Conservation (phyloP, 2,888 invertebrate genomes). For the Notocelia uddmanniana region DNA sequence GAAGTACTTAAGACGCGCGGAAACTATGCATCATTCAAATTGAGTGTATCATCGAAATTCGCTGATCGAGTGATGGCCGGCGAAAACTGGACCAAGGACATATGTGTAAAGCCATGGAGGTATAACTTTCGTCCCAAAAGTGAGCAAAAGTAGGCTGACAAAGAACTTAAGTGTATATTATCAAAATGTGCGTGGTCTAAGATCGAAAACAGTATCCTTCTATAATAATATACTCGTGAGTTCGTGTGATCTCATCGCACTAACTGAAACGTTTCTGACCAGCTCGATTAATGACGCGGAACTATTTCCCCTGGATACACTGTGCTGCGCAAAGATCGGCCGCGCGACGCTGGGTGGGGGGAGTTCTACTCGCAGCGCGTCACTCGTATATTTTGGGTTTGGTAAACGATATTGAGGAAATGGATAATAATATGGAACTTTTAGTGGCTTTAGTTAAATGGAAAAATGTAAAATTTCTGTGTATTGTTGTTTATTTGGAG, state of each 20-base stretch:
- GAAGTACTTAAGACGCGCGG: not conserved
- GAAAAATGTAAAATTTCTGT: slow-evolving; percentile 4
- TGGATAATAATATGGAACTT: not conserved
- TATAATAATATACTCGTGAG: not conserved
- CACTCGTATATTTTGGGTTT: not conserved
- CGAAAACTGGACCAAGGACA: not conserved
- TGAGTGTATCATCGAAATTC: not conserved
- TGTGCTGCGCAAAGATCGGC: not conserved
- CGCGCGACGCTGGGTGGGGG: slow-evolving; percentile 5
- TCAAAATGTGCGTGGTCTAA: slow-evolving; percentile 9
- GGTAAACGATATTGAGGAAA: not conserved
- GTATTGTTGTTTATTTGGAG: not conserved
- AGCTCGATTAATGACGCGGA: slow-evolving; percentile 6
- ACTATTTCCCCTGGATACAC: not conserved
- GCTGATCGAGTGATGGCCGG: not conserved
- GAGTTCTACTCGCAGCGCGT: not conserved
- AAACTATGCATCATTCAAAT: not conserved
- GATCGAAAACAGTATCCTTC: not conserved
- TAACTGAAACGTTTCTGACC: slow-evolving; percentile 1
- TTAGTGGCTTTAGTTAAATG: not conserved
- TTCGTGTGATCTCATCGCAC: not conserved
- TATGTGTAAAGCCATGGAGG: not conserved
- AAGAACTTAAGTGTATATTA: not conserved
- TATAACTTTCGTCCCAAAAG: not conserved
- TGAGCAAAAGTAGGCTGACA: not conserved